These are phyloP conservation scores for Lithodes maja DNA, from an alignment of 2,888 invertebrate species.

Conservation along the genomic window DNA sequence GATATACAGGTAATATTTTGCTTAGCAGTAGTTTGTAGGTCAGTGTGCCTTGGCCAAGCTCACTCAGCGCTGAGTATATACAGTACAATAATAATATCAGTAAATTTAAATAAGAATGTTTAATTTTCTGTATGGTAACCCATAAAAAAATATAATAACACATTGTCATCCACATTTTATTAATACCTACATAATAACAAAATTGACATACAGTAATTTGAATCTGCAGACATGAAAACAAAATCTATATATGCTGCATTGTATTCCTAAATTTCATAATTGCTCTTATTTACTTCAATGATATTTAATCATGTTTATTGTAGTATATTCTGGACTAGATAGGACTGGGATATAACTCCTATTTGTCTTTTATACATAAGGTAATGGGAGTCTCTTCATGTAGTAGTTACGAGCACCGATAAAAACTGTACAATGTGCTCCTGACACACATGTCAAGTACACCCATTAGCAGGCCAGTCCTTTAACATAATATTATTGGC, in stretches of 20 bases:
- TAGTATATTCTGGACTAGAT: neutral
- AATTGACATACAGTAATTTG: too few relatives aligned
- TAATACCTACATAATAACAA: too few relatives aligned
- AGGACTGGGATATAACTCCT: neutral
- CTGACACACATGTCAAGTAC: neutral
- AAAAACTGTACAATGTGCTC: neutral
- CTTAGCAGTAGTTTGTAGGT: constrained; percentile 64
- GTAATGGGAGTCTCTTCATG: neutral
- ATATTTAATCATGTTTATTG: neutral
- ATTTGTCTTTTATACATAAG: neutral
- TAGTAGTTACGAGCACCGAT: neutral
- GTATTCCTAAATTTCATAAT: too few relatives aligned
- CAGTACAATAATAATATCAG: neutral
- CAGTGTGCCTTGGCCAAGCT: constrained; percentile 44
- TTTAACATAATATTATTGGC: too few relatives aligned
- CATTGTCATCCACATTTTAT: too few relatives aligned
- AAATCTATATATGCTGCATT: too few relatives aligned
- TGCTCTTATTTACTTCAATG: too few relatives aligned
- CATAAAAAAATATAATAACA: too few relatives aligned
- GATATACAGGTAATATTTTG: constrained; percentile 60
- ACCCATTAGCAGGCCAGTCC: too few relatives aligned
- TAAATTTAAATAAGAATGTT: too few relatives aligned
- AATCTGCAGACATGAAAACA: too few relatives aligned
- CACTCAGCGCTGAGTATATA: neutral
- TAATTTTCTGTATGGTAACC: too few relatives aligned